Evolutionary conservation across 2,888 invertebrate species (phyloP), one percentile per base, ranked within the genome.

Genomic region (Rotaria sp.): DNA sequence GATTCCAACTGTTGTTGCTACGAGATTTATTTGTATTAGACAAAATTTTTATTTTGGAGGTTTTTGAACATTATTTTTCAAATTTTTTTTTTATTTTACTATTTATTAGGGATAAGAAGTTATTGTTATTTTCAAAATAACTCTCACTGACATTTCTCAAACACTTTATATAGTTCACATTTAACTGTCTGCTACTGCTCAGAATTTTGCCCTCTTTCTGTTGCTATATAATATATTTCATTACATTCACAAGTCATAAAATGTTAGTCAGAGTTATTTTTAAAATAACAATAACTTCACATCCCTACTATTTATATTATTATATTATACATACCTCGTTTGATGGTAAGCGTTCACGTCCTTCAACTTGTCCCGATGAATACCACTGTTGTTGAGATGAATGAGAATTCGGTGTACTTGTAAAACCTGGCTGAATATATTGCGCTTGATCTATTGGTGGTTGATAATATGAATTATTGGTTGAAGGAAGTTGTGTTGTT

Each of bases 381-480:
- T 35, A 38, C 67, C 67, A 67, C 18, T 67, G 41, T 45, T 80
- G 80, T 80, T 80, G 80, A 26, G 80, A 41, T 45, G 80, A n/a
- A 26, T 80, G 21, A 0, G 26, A 45, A 67, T 67, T 67, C 4
- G 67, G 67, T 67, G 67, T 67, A 35, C 67, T 67, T 18, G 67
- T 67, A 21, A 35, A 67, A 67, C 67, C 67, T 35, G 67, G 67
- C 38, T 67, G 67, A 35, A 38, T 38, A 15, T 67, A 67, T 38
- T 67, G 67, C 38, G 67, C 3, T 15, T 80, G 80, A 3, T 80
- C 80, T 2, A 26, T 45, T 2, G 45, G 45, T 35, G 80, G 45
- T 80, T 45, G 80, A 45, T 80, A 80, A 24, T 3, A 80, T 45
- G 45, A n/a, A n/a, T 80, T 24, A 80, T 80, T 41, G 26, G 80